Evolutionary conservation across 2,113 vertebrate species (phyloP).

Genomic region (Paramisgurnus dabryanus): DNA sequence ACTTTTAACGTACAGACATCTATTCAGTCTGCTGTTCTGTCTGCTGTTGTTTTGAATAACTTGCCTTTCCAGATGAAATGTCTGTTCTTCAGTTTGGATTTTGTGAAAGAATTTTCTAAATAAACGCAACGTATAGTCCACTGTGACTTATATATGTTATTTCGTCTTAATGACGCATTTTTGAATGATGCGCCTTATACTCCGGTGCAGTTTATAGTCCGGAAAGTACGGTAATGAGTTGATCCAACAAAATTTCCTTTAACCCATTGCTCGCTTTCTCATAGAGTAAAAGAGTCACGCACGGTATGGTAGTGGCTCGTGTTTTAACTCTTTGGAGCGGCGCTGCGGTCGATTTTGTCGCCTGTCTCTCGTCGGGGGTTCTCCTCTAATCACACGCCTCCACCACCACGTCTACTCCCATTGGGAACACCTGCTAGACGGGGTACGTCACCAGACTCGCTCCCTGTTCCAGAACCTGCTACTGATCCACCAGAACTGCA

Average conservation of each 20-base stretch:
- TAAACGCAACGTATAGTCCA: too few relatives aligned
- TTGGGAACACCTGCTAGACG: constrained; percentile 95
- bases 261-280: constrained; percentile 7
- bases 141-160: too few relatives aligned
- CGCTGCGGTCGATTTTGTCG: constrained; percentile 77
- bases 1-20: too few relatives aligned
- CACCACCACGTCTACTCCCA: constrained; percentile 90
- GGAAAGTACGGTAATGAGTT: too few relatives aligned
- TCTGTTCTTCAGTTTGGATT: too few relatives aligned
- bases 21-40: too few relatives aligned
- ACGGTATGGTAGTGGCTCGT: constrained; percentile 84
- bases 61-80: too few relatives aligned
- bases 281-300: constrained; percentile 88
- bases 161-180: too few relatives aligned
- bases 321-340: constrained; percentile 86
- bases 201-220: too few relatives aligned
- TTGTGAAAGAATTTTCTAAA: too few relatives aligned
- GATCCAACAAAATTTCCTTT: background rate
- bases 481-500: constrained; percentile 75
- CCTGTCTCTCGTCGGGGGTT: constrained; percentile 75
- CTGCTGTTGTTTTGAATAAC: too few relatives aligned
- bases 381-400: constrained; percentile 69
- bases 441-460: constrained; percentile 89
- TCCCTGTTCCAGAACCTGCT: constrained; percentile 88
- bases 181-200: too few relatives aligned